These are phyloP conservation scores for Halocynthia roretzi DNA, from an alignment of 23 tunicate species.

Conservation along the genomic window DNA sequence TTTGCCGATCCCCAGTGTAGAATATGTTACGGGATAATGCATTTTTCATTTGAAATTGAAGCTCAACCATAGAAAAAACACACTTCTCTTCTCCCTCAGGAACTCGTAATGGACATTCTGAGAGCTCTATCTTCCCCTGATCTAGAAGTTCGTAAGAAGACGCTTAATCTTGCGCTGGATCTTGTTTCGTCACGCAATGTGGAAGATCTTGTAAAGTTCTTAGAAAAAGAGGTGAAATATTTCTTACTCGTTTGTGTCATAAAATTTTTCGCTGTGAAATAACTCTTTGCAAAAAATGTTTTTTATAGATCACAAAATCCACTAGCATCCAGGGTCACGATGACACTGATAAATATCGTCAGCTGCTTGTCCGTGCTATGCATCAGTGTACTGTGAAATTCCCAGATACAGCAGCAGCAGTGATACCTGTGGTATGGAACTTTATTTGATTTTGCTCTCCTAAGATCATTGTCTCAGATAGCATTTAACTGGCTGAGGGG, in stretches of 20 bases:
- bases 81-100: constrained; percentile 21
- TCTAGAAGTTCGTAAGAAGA: constrained; percentile 91
- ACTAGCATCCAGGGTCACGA: constrained; percentile 78
- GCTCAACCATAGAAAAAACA: too few relatives aligned
- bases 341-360: constrained; percentile 91
- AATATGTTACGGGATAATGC: too few relatives aligned
- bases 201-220: constrained; percentile 89
- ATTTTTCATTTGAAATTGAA: too few relatives aligned
- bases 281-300: neutral
- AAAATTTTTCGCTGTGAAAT: neutral
- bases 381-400: constrained; percentile 87
- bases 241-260: neutral
- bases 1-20: too few relatives aligned
- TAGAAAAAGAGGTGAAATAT: constrained; percentile 85
- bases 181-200: constrained; percentile 94
- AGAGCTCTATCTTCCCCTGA: constrained; percentile 96
- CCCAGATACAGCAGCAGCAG: constrained; percentile 73
- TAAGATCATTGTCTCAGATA: too few relatives aligned
- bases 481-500: too few relatives aligned
- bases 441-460: too few relatives aligned
- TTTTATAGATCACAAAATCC: constrained; percentile 61
- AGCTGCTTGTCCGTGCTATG: constrained; percentile 82
- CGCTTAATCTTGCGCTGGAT: constrained; percentile 95
- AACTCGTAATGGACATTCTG: constrained; percentile 94
- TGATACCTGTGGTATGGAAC: constrained; percentile 88